Percentiles rank a stretch among this genome's conserved stretches.
phyloP scores from a whole-genome alignment of 2,888 invertebrate genomes.

The Patella pellucida region DNA sequence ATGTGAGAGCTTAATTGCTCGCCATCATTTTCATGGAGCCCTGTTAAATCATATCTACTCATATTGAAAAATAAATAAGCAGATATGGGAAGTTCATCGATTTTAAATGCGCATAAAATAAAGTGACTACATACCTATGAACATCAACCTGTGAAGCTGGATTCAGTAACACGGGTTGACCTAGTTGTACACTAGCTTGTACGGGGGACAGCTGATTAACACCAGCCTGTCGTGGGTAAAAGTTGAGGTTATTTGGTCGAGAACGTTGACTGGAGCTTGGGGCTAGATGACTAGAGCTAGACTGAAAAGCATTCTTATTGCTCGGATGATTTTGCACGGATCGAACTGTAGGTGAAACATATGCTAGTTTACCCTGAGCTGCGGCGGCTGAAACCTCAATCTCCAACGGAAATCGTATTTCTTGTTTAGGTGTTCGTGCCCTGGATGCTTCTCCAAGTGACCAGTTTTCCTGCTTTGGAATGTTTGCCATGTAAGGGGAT shows the following conservation, averaged over 20 bases:
- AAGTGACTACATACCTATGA: slow-evolving; percentile 50
- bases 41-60: no score
- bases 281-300: slow-evolving; percentile 24
- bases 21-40: no score
- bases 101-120: no score
- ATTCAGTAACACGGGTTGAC: slow-evolving; percentile 61
- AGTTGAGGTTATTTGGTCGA: slow-evolving; percentile 46
- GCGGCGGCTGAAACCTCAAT: slow-evolving; percentile 57
- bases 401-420: slow-evolving; percentile 51
- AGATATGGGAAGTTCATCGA: no score
- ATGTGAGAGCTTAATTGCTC: no score
- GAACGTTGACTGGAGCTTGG: slow-evolving; percentile 31
- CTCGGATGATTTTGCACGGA: slow-evolving; percentile 40
- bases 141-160: slow-evolving; percentile 58
- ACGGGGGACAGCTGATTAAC: slow-evolving; percentile 61
- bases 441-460: slow-evolving; percentile 5
- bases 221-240: slow-evolving; percentile 39
- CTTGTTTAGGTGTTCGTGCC: slow-evolving; percentile 39
- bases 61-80: no score
- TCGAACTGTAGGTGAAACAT: slow-evolving; percentile 63
- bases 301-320: slow-evolving; percentile 41
- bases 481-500: slow-evolving; percentile 44
- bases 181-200: slow-evolving; percentile 53
- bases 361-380: slow-evolving; percentile 62
- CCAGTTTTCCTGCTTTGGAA: slow-evolving; percentile 46